phyloP scores from a whole-genome alignment of 2,888 invertebrate genomes.

The Pecten maximus region DNA sequence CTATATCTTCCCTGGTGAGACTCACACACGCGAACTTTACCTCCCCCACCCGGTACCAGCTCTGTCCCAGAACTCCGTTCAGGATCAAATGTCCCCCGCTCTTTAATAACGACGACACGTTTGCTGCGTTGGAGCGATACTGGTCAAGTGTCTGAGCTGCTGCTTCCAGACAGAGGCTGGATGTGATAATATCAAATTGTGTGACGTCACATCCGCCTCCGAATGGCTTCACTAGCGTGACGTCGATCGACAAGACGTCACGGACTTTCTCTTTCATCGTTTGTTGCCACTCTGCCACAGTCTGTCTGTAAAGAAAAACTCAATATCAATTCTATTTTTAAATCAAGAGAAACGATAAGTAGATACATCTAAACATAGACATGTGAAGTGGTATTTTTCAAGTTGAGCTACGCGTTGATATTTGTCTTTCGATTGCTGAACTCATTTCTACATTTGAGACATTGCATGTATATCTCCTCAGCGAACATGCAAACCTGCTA shows the following conservation, averaged over 20 bases:
- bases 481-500: no score
- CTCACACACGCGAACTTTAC: not conserved
- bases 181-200: not conserved
- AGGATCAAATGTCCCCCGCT: conserved; percentile 8
- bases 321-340: no score
- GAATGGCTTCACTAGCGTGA: not conserved
- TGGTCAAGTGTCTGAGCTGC: not conserved
- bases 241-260: not conserved
- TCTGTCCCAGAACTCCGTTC: not conserved
- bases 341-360: no score
- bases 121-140: not conserved
- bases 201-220: not conserved
- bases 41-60: conserved; percentile 31
- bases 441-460: no score
- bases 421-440: no score
- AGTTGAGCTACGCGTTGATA: no score
- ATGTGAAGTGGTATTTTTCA: no score
- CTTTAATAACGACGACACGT: not conserved
- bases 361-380: no score
- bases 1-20: not conserved
- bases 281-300: not conserved
- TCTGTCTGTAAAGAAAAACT: no score
- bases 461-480: no score
- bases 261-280: not conserved
- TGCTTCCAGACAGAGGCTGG: conserved; percentile 37